Percentiles rank a stretch among this genome's conserved stretches.
Evolutionary conservation across 2,797 vertebrate species (phyloP).

Genomic region (Hippoglossus hippoglossus): DNA sequence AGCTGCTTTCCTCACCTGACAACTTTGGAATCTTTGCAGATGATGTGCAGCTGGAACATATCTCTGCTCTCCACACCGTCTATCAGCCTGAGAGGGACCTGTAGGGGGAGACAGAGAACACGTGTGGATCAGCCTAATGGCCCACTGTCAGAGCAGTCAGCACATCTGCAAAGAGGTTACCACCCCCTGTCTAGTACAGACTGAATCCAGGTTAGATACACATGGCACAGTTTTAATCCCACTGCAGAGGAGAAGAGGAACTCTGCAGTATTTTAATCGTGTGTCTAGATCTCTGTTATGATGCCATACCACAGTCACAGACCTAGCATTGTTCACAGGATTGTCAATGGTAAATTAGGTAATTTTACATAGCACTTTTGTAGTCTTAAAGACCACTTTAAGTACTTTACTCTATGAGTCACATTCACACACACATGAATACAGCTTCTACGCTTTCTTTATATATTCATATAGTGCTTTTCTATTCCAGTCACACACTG

Average conservation of each 20-base stretch:
- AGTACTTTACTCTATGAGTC: not conserved
- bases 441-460: not conserved
- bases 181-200: slow-evolving; percentile 54
- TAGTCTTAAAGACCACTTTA: not conserved
- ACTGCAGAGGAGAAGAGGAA: slow-evolving; percentile 9
- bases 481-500: not conserved
- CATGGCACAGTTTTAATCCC: slow-evolving; percentile 12
- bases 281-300: slow-evolving; percentile 2
- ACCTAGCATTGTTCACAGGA: not conserved
- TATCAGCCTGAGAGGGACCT: slow-evolving; percentile 99
- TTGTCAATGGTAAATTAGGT: not conserved
- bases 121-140: slow-evolving; percentile 7
- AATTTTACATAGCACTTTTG: not conserved
- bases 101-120: slow-evolving; percentile 72
- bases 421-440: not conserved
- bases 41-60: slow-evolving; percentile 99
- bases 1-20: slow-evolving; percentile 87
- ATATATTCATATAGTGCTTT: not conserved
- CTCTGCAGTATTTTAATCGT: not conserved
- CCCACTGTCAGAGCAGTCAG: slow-evolving; percentile 16
- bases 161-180: slow-evolving; percentile 41
- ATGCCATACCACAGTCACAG: slow-evolving; percentile 7
- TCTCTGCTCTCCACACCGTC: slow-evolving; percentile 97
- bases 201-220: slow-evolving; percentile 20
- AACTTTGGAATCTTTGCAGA: slow-evolving; percentile 99